Evolutionary conservation across 2,113 vertebrate genomes (phyloP).

Genomic region (Rhinopomastus cyanomelas): DNA sequence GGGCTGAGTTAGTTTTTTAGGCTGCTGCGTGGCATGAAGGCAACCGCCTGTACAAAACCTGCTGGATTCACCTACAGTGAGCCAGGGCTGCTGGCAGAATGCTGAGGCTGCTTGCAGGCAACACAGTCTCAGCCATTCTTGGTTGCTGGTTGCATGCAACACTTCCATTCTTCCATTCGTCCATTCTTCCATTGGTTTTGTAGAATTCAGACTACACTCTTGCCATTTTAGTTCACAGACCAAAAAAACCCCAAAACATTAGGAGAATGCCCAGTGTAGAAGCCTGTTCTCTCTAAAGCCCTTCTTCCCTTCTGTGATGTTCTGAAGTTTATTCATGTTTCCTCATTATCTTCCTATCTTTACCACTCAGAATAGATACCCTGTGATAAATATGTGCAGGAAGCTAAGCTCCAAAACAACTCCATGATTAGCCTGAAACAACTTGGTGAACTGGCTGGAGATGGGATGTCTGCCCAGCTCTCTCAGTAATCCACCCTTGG

Average conservation of each 20-base stretch:
- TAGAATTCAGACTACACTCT: neutral
- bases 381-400: neutral
- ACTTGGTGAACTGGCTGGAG: slow-evolving; percentile 48
- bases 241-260: too few species aligned
- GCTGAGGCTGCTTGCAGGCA: neutral
- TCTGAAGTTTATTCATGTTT: neutral
- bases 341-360: slow-evolving; percentile 5
- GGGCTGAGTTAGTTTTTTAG: neutral
- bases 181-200: neutral
- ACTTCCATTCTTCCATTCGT: neutral
- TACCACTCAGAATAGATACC: slow-evolving; percentile 6
- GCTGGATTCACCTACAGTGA: neutral
- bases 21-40: neutral
- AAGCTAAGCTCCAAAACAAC: slow-evolving; percentile 36
- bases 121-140: neutral
- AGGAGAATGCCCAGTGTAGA: neutral
- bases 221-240: too few species aligned
- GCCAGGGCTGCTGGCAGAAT: neutral
- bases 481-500: slow-evolving; percentile 44
- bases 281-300: neutral
- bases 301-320: neutral
- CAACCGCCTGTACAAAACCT: neutral
- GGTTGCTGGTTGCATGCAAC: neutral
- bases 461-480: slow-evolving; percentile 44
- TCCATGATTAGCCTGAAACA: slow-evolving; percentile 11